These are phyloP conservation scores for Trimorus sp. DNA, from an alignment of 2,888 invertebrate genomes.

Conservation along the genomic window DNA sequence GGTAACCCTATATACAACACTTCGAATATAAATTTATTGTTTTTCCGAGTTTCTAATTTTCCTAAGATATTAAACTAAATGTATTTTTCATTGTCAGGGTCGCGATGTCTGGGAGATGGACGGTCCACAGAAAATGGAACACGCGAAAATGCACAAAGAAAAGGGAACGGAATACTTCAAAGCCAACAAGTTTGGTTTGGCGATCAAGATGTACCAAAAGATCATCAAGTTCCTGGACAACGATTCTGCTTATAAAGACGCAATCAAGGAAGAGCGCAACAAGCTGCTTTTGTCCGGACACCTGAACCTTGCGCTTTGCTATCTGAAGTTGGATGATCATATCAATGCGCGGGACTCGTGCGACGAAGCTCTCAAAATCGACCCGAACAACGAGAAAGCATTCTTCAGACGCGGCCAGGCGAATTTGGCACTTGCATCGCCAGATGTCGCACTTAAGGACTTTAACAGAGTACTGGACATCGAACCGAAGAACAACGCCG, in stretches of 20 bases:
- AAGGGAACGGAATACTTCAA: constrained; percentile 96
- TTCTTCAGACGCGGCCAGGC: constrained; percentile 94
- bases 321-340: constrained; percentile 88
- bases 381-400: constrained; percentile 92
- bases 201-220: constrained; percentile 93
- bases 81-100: constrained; percentile 81
- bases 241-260: constrained; percentile 63
- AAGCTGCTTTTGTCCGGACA: constrained; percentile 87
- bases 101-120: constrained; percentile 93
- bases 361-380: constrained; percentile 88
- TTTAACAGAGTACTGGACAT: constrained; percentile 89
- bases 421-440: constrained; percentile 88
- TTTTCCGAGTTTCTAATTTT: too few relatives aligned
- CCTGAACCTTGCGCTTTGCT: constrained; percentile 91
- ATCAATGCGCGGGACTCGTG: constrained; percentile 89
- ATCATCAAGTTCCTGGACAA: constrained; percentile 85
- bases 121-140: constrained; percentile 89
- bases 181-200: constrained; percentile 88
- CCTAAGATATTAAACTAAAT: background rate
- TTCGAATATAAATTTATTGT: background rate
- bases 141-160: constrained; percentile 91
- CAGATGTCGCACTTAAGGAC: constrained; percentile 88
- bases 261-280: constrained; percentile 81
- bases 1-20: constrained; percentile 80
- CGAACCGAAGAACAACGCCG: constrained; percentile 95